Percentiles rank a stretch among this genome's conserved stretches.
Conservation (phyloP, 1,140 invertebrate species). For the Rhizoglyphus robini region DNA sequence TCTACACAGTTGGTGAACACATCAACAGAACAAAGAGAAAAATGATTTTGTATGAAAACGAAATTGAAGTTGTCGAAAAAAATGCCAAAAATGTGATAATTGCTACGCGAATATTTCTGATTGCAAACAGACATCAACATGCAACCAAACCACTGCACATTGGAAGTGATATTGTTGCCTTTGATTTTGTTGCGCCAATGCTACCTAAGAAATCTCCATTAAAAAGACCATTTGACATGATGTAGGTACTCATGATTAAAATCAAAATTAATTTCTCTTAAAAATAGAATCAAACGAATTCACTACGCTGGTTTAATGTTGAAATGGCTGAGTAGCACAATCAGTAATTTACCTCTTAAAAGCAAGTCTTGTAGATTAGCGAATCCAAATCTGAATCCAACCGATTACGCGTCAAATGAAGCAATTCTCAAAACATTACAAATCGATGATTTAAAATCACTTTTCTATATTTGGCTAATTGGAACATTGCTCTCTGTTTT, state of each 20-base stretch:
- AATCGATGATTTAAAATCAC: no score
- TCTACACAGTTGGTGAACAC: neutral
- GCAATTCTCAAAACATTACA: no score
- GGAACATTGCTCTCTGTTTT: no score
- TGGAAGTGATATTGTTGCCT: neutral
- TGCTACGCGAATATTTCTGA: neutral
- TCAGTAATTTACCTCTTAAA: neutral
- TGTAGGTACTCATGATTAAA: neutral
- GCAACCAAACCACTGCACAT: neutral
- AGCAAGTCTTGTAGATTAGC: no score
- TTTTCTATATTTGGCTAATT: no score
- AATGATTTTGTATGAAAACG: neutral
- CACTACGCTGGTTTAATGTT: neutral
- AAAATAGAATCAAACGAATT: conserved; percentile 2
- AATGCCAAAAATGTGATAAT: neutral
- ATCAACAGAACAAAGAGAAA: neutral
- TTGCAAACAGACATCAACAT: neutral
- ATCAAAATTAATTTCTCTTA: neutral
- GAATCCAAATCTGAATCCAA: no score
- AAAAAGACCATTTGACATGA: neutral
- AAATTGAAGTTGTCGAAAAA: neutral
- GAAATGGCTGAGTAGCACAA: neutral
- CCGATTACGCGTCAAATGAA: no score
- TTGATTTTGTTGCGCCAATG: neutral
- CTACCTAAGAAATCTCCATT: neutral